Evolutionary conservation across 2,888 invertebrate genomes (phyloP).

Genomic region (Megastigmus dorsalis): DNA sequence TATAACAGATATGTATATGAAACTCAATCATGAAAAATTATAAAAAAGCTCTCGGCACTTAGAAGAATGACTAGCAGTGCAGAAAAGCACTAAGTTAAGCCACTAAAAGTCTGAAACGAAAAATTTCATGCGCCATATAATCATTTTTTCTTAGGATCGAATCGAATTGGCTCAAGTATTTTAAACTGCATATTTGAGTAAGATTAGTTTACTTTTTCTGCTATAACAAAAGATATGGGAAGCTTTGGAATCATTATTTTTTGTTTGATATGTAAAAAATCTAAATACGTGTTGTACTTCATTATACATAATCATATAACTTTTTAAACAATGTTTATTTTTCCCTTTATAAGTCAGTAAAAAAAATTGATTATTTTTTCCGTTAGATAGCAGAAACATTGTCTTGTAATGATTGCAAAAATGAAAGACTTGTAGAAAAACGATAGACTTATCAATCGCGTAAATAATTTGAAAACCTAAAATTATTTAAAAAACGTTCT

Average conservation of each 20-base stretch:
- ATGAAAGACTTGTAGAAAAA: conserved; percentile 24
- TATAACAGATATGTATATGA: background rate
- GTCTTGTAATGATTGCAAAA: conserved; percentile 8
- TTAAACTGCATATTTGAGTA: conserved; percentile 9
- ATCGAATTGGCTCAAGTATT: background rate
- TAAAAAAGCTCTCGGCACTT: background rate
- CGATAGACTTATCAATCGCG: conserved; percentile 13
- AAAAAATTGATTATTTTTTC: conserved; percentile 5
- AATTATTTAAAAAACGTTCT: conserved; percentile 30
- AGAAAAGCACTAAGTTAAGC: background rate
- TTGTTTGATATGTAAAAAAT: conserved; percentile 69
- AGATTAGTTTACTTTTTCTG: conserved; percentile 11
- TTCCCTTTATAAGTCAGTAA: conserved; percentile 8
- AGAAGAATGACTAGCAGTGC: conserved; percentile 2
- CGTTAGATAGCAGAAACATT: conserved; percentile 8
- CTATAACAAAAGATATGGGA: conserved; percentile 58
- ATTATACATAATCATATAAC: conserved; percentile 23
- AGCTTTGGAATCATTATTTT: conserved; percentile 54
- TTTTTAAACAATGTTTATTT: conserved; percentile 26
- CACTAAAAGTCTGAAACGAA: background rate
- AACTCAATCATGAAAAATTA: background rate
- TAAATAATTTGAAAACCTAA: conserved; percentile 22
- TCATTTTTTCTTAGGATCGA: conserved; percentile 6
- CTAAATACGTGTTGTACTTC: conserved; percentile 65
- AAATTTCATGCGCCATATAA: no score